These are phyloP conservation scores for Stenotaenia linearis DNA, from an alignment of 2,888 invertebrate species.

Conservation along the genomic window DNA sequence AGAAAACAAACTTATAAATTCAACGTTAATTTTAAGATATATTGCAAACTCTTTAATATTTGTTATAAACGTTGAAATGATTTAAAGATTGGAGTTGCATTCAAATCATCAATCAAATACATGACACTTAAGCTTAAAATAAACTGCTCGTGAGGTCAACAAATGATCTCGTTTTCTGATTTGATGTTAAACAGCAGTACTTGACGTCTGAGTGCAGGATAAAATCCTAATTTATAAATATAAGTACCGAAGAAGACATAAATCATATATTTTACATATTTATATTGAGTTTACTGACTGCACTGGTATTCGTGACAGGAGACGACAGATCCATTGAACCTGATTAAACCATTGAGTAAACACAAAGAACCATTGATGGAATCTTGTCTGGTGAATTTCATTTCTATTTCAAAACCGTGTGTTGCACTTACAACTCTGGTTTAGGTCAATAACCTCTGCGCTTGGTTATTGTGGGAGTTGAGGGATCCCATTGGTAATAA, in stretches of 20 bases:
- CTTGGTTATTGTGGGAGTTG: slow-evolving; percentile 17
- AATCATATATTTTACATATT: not conserved
- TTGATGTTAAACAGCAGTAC: not conserved
- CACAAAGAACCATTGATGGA: not conserved
- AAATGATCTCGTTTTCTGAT: not conserved
- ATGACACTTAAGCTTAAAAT: not conserved
- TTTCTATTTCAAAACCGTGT: not conserved
- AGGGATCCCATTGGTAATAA: not conserved
- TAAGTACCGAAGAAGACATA: not conserved
- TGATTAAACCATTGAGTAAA: not conserved
- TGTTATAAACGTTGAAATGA: too few species aligned
- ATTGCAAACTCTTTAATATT: too few species aligned
- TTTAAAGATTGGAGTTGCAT: not conserved
- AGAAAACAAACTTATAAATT: too few species aligned
- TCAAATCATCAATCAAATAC: not conserved
- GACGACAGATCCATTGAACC: not conserved
- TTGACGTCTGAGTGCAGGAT: too few species aligned
- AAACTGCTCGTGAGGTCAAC: not conserved
- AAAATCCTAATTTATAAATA: too few species aligned
- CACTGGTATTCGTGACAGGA: not conserved
- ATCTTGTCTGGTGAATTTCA: not conserved
- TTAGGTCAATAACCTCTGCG: slow-evolving; percentile 19
- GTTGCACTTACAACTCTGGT: not conserved
- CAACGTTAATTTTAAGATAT: too few species aligned
- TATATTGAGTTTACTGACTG: not conserved